Evolutionary conservation across 1,140 invertebrate genomes (phyloP).

Genomic region (Drosophila yakuba): DNA sequence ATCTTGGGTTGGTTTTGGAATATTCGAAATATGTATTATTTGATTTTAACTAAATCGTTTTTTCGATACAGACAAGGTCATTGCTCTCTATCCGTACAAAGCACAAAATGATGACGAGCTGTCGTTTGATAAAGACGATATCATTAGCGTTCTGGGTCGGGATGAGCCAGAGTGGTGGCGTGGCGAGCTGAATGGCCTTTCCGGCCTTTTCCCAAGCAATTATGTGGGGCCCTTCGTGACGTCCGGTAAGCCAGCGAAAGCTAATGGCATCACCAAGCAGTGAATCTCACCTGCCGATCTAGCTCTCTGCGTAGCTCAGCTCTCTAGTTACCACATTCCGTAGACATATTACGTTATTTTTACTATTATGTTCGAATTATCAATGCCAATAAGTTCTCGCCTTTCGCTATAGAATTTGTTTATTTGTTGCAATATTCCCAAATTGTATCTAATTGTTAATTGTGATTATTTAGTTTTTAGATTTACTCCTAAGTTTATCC

Average conservation of each 20-base stretch:
- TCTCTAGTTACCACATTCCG: conserved; percentile 48
- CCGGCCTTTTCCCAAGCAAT: conserved; percentile 96
- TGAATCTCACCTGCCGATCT: conserved; percentile 68
- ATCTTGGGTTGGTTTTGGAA: conserved; percentile 83
- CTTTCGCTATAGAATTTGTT: conserved; percentile 26
- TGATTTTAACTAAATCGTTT: background rate
- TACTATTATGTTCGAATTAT: conserved; percentile 11
- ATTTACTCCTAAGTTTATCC: conserved; percentile 65
- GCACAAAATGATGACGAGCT: conserved; percentile 97
- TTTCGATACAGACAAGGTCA: conserved; percentile 90
- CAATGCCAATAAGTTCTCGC: conserved; percentile 59
- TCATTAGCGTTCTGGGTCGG: conserved; percentile 95
- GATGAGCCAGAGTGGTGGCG: conserved; percentile 98
- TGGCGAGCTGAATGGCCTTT: conserved; percentile 94
- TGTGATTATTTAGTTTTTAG: conserved; percentile 80
- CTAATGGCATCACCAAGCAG: conserved; percentile 65
- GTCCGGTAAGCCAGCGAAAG: conserved; percentile 81
- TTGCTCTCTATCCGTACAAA: conserved; percentile 96
- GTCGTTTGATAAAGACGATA: conserved; percentile 96
- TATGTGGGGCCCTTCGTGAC: conserved; percentile 88
- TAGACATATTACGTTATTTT: conserved; percentile 23
- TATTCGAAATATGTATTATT: background rate
- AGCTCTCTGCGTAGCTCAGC: conserved; percentile 27
- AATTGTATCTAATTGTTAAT: conserved; percentile 69
- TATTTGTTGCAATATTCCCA: conserved; percentile 75